A percentile compares a stretch with the other conserved stretches of the same genome.
These are phyloP conservation scores for Tetragnatha montana DNA, from an alignment of 2,888 invertebrate species.

Conservation along the genomic window DNA sequence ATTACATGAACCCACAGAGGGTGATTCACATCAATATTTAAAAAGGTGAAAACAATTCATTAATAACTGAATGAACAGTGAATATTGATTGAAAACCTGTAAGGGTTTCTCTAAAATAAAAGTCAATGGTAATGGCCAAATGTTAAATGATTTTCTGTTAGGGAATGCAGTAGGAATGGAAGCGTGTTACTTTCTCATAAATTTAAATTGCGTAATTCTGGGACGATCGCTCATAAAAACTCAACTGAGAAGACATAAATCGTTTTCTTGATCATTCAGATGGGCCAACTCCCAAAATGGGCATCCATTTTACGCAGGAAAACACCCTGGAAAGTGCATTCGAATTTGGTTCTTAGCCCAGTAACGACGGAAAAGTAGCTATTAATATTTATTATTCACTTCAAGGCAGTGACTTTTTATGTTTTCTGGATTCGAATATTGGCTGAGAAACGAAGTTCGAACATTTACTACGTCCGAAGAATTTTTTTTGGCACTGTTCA, in stretches of 20 bases:
- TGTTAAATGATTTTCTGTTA: too few species aligned
- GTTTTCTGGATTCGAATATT: background rate
- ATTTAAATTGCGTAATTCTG: background rate
- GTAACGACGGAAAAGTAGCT: background rate
- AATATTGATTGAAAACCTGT: too few species aligned
- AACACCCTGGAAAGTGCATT: background rate
- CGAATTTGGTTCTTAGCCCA: background rate
- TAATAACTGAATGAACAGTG: too few species aligned
- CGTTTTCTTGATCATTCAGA: background rate
- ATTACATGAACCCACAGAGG: too few species aligned
- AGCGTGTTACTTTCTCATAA: background rate
- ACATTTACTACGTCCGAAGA: background rate
- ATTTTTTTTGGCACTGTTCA: background rate
- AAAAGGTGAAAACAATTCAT: too few species aligned
- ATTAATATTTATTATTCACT: constrained; percentile 1
- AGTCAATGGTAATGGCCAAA: too few species aligned
- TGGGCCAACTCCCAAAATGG: background rate
- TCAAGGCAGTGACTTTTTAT: background rate
- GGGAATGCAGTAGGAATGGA: background rate
- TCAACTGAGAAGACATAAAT: background rate
- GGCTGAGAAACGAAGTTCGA: background rate
- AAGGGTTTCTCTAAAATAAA: too few species aligned
- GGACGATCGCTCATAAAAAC: background rate
- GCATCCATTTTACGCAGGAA: background rate
- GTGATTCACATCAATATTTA: too few species aligned